A percentile compares a stretch with the other conserved stretches of the same genome.
Evolutionary conservation across 2,888 invertebrate species (phyloP).

Genomic region (Glyphotaelius pellucidus): DNA sequence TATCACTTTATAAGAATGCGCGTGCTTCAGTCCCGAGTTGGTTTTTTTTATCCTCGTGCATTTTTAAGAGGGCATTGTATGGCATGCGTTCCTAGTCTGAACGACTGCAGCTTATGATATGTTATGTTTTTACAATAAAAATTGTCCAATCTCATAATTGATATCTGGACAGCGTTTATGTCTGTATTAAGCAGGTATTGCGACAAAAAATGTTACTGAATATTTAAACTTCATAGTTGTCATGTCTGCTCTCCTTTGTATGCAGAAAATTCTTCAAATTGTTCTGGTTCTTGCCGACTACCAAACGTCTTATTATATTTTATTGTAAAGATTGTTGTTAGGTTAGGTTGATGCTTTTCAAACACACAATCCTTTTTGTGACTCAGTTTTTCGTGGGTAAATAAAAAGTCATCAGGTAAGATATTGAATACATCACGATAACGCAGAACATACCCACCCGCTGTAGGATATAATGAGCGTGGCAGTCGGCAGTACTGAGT

Average conservation of each 20-base stretch:
- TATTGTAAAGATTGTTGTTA: too few relatives aligned
- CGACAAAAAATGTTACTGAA: neutral
- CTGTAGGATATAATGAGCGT: too few relatives aligned
- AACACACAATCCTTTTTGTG: neutral
- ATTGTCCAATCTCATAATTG: neutral
- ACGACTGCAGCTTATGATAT: neutral
- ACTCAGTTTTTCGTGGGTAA: neutral
- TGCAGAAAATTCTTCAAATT: neutral
- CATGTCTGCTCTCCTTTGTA: neutral
- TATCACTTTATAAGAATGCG: slow-evolving; percentile 56
- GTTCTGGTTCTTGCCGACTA: neutral
- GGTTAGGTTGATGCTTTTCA: neutral
- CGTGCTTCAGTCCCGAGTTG: slow-evolving; percentile 35
- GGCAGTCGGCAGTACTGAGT: too few relatives aligned
- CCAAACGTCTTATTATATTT: too few relatives aligned
- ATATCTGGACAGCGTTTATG: neutral
- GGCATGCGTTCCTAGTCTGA: neutral
- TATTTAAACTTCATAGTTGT: neutral
- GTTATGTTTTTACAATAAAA: neutral
- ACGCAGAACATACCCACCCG: too few relatives aligned
- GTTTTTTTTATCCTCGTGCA: slow-evolving; percentile 41
- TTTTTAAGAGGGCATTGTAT: slow-evolving; percentile 37
- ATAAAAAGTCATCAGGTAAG: neutral
- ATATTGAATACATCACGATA: neutral
- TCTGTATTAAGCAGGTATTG: neutral